These are phyloP conservation scores for Bolinopsis microptera DNA, from an alignment of 37 sponge, comb jelly and placozoan species.

Conservation along the genomic window DNA sequence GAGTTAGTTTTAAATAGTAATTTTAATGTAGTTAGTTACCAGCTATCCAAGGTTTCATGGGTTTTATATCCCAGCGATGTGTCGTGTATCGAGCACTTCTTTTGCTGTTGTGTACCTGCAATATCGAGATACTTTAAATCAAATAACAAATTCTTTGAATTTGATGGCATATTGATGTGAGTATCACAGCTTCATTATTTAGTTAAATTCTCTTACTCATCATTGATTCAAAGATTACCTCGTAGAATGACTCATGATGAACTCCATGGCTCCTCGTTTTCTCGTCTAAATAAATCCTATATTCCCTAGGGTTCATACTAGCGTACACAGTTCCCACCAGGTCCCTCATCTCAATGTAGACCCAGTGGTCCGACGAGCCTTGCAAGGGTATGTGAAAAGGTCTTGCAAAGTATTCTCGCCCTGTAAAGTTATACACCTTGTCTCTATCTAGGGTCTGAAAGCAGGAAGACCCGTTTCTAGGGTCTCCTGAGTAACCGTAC, in stretches of 20 bases:
- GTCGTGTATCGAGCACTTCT: neutral
- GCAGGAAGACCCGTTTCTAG: neutral
- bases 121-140: too few relatives aligned
- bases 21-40: neutral
- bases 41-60: neutral
- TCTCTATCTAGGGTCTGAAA: neutral
- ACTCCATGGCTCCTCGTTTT: neutral
- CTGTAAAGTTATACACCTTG: neutral
- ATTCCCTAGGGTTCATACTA: neutral
- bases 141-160: too few relatives aligned
- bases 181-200: too few relatives aligned
- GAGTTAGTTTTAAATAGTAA: neutral
- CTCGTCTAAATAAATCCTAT: neutral
- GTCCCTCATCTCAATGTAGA: neutral
- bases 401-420: neutral
- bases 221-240: too few relatives aligned
- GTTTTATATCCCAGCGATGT: neutral
- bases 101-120: neutral
- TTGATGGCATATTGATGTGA: too few relatives aligned
- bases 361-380: neutral
- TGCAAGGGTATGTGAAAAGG: neutral
- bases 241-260: neutral
- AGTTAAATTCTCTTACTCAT: too few relatives aligned
- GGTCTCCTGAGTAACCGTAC: slow-evolving; percentile 25
- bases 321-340: neutral